Base-by-base conservation (phyloP, 2,888 invertebrate genomes). In the Caenorhabditis becei region DNA sequence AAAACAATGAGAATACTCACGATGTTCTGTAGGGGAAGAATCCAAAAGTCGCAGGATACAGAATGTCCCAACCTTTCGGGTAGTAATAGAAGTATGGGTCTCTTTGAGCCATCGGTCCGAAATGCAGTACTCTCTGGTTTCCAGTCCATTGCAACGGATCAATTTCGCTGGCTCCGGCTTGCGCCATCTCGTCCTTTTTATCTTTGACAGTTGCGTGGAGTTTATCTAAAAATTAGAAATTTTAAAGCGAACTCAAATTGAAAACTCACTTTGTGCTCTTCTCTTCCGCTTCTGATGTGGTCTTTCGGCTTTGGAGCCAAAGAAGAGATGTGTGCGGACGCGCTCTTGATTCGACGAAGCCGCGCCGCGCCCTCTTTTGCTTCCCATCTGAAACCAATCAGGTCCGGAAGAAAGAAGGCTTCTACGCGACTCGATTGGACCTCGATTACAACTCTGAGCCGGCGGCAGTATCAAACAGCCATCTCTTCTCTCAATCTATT, bases 41-140 rank as follows among this genome's bases (percentile, higher is more conserved):
- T 32, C 91, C 91, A 74, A 91, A 91, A 5, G 87, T 86, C 0
- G 91, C 91, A 26, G 91, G 91, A 80, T 91, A 91, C 18, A 91
- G 79, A 16, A 91, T 87, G 66, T 91, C 91, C 91, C 91, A 91
- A 14, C 91, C 91, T 78, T 91, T 91, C 4, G 91, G 91, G 70
- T 91, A 91, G 62, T 91, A 91, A 66, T 90, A 90, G 75, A 91
- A 91, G 81, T 88, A 91, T 1, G 91, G 91, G 77, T 91, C 91
- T 16, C 91, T 72, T 53, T 90, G 89, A 11, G 91, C 91, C 90
- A 91, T 90, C 16, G 91, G 91, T 0, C 91, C 91, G 75, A 90
- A 91, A 67, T 91, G 91, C 7, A 91, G 77, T 58, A 91, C 89
- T 59, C 91, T 75, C 47, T 91, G 91, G 66, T 91, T 91, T 70